These are phyloP conservation scores for Dendrophyllia cribrosa DNA, from an alignment of 64 coral and sea anemone genomes.

Conservation along the genomic window DNA sequence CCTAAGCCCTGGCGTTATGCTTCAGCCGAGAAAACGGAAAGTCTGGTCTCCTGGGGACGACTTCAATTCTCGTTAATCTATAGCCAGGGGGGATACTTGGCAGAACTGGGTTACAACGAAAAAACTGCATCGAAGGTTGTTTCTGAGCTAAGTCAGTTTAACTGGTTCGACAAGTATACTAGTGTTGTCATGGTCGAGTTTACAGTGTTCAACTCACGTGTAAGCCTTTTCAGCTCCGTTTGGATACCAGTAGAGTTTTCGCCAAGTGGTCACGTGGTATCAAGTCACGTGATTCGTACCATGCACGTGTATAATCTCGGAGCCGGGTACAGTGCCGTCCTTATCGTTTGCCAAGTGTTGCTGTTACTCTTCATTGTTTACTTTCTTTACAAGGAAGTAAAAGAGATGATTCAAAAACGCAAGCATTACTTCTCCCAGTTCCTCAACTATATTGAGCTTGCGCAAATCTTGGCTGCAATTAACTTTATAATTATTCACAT, in stretches of 20 bases:
- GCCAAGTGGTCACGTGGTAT: conserved; percentile 27
- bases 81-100: conserved; percentile 39
- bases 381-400: conserved; percentile 13
- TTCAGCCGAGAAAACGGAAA: conserved; percentile 5
- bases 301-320: conserved; percentile 40
- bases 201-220: conserved; percentile 29
- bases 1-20: conserved; percentile 36
- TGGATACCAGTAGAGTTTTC: conserved; percentile 41
- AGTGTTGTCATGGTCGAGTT: conserved; percentile 42
- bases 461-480: conserved; percentile 31
- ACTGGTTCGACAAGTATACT: conserved; percentile 48
- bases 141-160: neutral
- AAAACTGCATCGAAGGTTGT: conserved; percentile 6
- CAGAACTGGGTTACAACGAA: conserved; percentile 5
- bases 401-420: neutral
- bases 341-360: conserved; percentile 39
- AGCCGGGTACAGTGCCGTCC: conserved; percentile 24
- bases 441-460: conserved; percentile 49
- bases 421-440: conserved; percentile 17
- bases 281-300: conserved; percentile 17
- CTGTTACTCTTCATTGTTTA: conserved; percentile 45
- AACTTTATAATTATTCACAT: conserved; percentile 25
- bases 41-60: conserved; percentile 9
- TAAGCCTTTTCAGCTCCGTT: conserved; percentile 43
- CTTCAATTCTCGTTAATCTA: neutral